Conservation (phyloP, 1,140 invertebrate genomes). For the Pseudachorutes palmiensis region DNA sequence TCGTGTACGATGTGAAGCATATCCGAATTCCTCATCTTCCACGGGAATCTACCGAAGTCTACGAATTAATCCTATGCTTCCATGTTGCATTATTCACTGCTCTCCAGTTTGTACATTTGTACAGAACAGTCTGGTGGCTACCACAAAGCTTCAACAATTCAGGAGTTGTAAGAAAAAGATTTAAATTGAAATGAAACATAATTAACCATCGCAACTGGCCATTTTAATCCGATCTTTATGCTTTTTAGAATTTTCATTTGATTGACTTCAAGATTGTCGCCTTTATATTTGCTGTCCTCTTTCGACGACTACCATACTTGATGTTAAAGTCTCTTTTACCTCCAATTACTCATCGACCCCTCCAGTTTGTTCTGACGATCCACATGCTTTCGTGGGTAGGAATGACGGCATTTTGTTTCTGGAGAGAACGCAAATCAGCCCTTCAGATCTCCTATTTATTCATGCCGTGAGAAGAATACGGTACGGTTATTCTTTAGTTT, state of each 20-base stretch:
- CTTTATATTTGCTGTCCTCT: constrained; percentile 71
- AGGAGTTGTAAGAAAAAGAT: constrained; percentile 60
- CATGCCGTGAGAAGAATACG: constrained; percentile 63
- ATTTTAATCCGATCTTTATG: too few relatives aligned
- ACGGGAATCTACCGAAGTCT: constrained; percentile 17
- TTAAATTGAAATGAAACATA: too few relatives aligned
- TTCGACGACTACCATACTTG: constrained; percentile 65
- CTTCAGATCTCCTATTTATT: constrained; percentile 53
- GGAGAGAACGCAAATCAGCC: constrained; percentile 13
- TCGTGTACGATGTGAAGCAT: constrained; percentile 22
- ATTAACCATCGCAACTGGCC: too few relatives aligned
- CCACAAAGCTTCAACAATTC: constrained; percentile 81
- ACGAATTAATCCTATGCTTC: constrained; percentile 27
- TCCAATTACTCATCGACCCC: constrained; percentile 28
- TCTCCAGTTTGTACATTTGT: constrained; percentile 83
- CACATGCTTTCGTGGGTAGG: constrained; percentile 52
- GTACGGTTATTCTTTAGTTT: not conserved
- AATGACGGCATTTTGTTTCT: constrained; percentile 44
- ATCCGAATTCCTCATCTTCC: constrained; percentile 26
- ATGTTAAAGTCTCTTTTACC: constrained; percentile 30
- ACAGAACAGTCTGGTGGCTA: constrained; percentile 94
- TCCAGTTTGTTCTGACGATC: constrained; percentile 38
- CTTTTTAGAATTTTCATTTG: constrained; percentile 85
- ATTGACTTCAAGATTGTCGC: constrained; percentile 78
- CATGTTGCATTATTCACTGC: constrained; percentile 26